These are phyloP conservation scores for Sorex araneus DNA, from an alignment of 2,113 vertebrate species.

Conservation along the genomic window DNA sequence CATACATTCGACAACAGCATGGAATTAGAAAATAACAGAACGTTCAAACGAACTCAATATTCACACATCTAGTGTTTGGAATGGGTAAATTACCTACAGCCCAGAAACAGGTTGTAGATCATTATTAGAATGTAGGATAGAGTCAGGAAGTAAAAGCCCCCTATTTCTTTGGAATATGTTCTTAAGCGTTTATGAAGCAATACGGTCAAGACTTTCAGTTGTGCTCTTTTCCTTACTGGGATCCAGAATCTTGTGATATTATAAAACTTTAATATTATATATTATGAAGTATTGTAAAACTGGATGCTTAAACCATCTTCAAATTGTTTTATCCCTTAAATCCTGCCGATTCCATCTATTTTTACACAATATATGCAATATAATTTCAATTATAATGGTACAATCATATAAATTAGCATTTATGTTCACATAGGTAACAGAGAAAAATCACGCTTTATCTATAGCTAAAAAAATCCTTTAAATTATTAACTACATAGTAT, in stretches of 20 bases:
- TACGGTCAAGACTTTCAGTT: neutral
- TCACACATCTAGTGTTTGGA: too few relatives aligned
- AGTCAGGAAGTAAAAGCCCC: neutral
- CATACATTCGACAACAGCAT: neutral
- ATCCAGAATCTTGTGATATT: neutral
- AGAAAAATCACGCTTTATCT: neutral
- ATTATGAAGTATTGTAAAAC: neutral
- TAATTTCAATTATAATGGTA: neutral
- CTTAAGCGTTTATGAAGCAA: neutral
- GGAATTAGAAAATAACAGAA: neutral
- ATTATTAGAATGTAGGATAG: neutral
- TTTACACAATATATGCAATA: neutral
- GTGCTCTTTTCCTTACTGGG: neutral
- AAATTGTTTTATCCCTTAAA: neutral
- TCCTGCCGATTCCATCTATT: neutral
- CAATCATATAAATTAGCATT: neutral
- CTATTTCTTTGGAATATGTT: neutral
- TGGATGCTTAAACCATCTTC: neutral
- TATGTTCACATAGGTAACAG: neutral
- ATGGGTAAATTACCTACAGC: neutral
- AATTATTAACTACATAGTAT: neutral
- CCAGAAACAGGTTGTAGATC: neutral
- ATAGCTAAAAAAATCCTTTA: neutral
- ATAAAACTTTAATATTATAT: too few relatives aligned
- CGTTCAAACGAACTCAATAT: neutral